Base-by-base conservation (phyloP, 2,888 invertebrate genomes). In the Glyphotaelius pellucidus region DNA sequence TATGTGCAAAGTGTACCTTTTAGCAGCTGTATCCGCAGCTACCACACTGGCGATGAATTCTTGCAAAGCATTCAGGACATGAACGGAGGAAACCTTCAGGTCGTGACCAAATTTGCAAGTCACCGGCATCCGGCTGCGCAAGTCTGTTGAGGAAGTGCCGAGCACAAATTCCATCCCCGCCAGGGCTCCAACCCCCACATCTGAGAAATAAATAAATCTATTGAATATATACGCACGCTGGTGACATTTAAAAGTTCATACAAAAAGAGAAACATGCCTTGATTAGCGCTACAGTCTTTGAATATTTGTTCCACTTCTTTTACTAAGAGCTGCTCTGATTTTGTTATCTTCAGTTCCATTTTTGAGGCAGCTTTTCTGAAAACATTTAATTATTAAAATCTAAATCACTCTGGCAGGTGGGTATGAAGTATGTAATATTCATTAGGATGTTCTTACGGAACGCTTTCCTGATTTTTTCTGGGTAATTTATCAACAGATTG, bases 11-110 rank as follows among this genome's bases (percentile, higher is more conserved):
- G 30, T 25, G 15, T 84, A 92, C 92, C 89, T 89, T 89, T 89
- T 92, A 31, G 84, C 38, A 31, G 87, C 90, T n/a, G 31, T 67
- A 80, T 90, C 90, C 2, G 90, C 47, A 47, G 79, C 89, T 31
- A 90, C 89, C 9, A 89, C 79, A 85, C 90, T 91, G 30, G 94
- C 93, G 93, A 97, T 96, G 94, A 97, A 98, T 93, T 97, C 97
- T 92, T 96, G 96, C 80, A 98, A 94, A 2, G 97, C 97, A 38
- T 96, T 96, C 89, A 98, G 95, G 0, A 98, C 97, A 94, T 97
- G 96, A 92, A 97, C 96, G 0, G 97, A 96, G 94, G 97, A 97
- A 93, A 98, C 97, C 94, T 97, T 96, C 90, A 97, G 94, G 81
- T 96, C 95, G 94, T 98, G 98, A 47, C 97, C 97, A 15, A 94